Conservation (phyloP, 1,140 invertebrate genomes). For the Frieseomelitta varia region DNA sequence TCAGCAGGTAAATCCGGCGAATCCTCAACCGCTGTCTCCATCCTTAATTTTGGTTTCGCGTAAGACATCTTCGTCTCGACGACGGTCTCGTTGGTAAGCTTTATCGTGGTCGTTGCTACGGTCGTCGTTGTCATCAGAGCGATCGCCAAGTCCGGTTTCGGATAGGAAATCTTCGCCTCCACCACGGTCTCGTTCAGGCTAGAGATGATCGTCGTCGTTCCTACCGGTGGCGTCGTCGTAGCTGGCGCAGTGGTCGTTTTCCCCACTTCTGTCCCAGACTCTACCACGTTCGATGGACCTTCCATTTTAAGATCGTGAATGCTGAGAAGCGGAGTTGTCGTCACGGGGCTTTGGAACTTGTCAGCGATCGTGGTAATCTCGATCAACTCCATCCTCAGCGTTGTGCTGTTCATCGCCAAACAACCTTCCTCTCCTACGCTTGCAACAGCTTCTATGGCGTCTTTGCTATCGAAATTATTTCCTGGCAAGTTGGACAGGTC, state of each 20-base stretch:
- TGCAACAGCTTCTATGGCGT: rapidly evolving
- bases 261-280: background rate
- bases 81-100: background rate
- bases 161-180: background rate
- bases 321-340: background rate
- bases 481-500: background rate
- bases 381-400: slow-evolving; percentile 9
- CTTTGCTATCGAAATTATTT: background rate
- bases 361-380: background rate
- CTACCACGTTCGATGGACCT: background rate
- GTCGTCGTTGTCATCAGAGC: background rate
- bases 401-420: slow-evolving; percentile 10
- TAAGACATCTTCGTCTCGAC: background rate
- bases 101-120: too few relatives aligned
- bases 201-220: background rate
- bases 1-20: background rate
- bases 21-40: background rate
- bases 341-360: background rate
- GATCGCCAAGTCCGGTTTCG: background rate
- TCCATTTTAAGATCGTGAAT: background rate
- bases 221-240: background rate
- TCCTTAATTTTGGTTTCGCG: background rate
- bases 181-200: background rate
- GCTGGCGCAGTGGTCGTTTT: background rate
- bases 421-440: background rate